A percentile compares a stretch with the other conserved stretches of the same genome.
Evolutionary conservation across 2,888 invertebrate species (phyloP).

Genomic region (Fragum sueziense): DNA sequence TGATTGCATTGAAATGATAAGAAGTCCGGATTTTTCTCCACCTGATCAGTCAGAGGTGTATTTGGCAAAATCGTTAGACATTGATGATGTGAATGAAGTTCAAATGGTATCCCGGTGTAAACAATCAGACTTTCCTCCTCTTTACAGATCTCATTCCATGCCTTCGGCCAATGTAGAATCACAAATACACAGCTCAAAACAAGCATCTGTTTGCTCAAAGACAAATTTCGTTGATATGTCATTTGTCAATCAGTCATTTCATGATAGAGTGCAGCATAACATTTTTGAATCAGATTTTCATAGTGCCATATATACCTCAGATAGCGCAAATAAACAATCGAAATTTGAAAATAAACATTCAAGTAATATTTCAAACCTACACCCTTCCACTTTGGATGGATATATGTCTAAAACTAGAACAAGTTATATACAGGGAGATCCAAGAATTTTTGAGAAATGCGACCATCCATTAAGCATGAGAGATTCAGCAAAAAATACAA

Average conservation of each 20-base stretch:
- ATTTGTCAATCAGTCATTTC: background rate
- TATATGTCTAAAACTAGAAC: background rate
- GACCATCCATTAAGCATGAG: too few relatives aligned
- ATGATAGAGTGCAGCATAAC: background rate
- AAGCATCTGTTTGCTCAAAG: background rate
- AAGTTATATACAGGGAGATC: background rate
- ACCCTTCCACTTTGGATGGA: background rate
- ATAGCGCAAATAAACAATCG: background rate
- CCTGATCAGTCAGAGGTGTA: background rate
- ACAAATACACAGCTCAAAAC: background rate
- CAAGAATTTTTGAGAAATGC: too few relatives aligned
- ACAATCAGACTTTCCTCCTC: background rate
- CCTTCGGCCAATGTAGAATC: background rate
- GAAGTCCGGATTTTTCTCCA: too few relatives aligned
- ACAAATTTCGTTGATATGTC: background rate
- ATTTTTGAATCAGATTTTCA: background rate
- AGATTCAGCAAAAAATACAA: too few relatives aligned
- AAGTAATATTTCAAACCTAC: background rate
- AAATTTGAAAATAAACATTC: background rate
- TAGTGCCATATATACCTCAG: background rate
- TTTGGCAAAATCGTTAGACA: background rate
- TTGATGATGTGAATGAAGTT: background rate
- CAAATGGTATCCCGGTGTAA: background rate
- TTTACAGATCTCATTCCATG: background rate
- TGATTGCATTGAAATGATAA: too few relatives aligned